Evolutionary conservation across 2,113 vertebrate genomes (phyloP), one percentile per base, ranked within the genome.

Genomic region (Chloroceryle aenea): DNA sequence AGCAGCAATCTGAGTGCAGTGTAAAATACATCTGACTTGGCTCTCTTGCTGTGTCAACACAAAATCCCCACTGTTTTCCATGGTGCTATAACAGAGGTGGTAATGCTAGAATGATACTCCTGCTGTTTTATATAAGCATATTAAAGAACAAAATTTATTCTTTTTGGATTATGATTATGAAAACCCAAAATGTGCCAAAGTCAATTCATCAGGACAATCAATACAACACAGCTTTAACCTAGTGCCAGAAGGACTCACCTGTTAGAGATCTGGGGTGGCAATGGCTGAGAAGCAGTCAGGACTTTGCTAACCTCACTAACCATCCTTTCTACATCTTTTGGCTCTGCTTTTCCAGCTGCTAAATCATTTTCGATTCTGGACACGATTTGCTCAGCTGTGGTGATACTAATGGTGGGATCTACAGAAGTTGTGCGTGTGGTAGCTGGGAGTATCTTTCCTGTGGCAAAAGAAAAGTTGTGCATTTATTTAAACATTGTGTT

Each of bases 281-380:
- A 66, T 13, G 29, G 16, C 2, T 97, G n/a, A 25, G 98, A 81
- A 64, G 85, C 95, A 36, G 94, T 96, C 89, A 99, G 98, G 83
- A 99, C 97, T 75, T 92, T 96, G 97, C 98, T 99, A 95, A 99
- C 96, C 30, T 98, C 68, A 26, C 64, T 88, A 61, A 99, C 73
- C 93, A 98, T 96, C 45, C 84, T 95, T 73, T 36, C 80, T 17
- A 96, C 99, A 93, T 89, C 98, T 73, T 61, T 81, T 95, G 50
- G 97, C 93, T 79, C 95, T 90, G 98, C 91, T 86, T 91, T 95
- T 81, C 97, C 98, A 1, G 96, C 92, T 76, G 99, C 96, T 90
- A 99, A 76, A 38, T 90, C 89, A 40, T 88, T 63, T 92, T 99
- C 99, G 94, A 99, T 93, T 68, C 96, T 59, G 25, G 85, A 97